Conservation (phyloP, 2,888 invertebrate species). For the Drosophila diplacantha region DNA sequence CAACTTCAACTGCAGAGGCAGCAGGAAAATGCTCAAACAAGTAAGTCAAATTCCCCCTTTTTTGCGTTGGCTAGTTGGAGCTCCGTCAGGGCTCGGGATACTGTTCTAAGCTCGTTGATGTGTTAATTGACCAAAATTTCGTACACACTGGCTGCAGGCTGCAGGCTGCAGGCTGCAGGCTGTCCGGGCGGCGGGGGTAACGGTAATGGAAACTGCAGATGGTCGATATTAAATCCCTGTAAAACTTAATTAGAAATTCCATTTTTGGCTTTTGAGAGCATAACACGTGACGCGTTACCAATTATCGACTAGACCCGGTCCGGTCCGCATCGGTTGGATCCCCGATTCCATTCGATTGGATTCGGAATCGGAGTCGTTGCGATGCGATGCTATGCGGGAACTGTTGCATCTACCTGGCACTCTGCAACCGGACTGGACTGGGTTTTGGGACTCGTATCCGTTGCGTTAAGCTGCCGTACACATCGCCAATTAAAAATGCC, state of each 20-base stretch:
- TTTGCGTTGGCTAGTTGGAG: slow-evolving; percentile 20
- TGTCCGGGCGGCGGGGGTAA: slow-evolving; percentile 18
- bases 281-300: slow-evolving; percentile 73
- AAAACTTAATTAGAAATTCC: slow-evolving; percentile 77
- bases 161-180: slow-evolving; percentile 30
- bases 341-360: slow-evolving; percentile 20
- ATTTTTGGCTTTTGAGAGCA: slow-evolving; percentile 75
- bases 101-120: slow-evolving; percentile 69
- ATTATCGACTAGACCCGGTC: slow-evolving; percentile 65
- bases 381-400: slow-evolving; percentile 30
- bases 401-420: slow-evolving; percentile 49
- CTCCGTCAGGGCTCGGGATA: slow-evolving; percentile 23
- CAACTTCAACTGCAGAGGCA: slow-evolving; percentile 8
- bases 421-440: neutral
- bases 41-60: slow-evolving; percentile 51
- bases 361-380: slow-evolving; percentile 10
- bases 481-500: slow-evolving; percentile 68
- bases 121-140: slow-evolving; percentile 75
- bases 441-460: slow-evolving; percentile 7
- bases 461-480: slow-evolving; percentile 54
- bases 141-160: slow-evolving; percentile 57
- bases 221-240: slow-evolving; percentile 72
- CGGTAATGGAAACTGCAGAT: slow-evolving; percentile 49
- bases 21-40: slow-evolving; percentile 44
- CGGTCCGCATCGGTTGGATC: slow-evolving; percentile 2